A percentile compares a stretch with the other conserved stretches of the same genome.
phyloP scores from a whole-genome alignment of 2,888 invertebrate species.

The Pseudolycoriella hygida region DNA sequence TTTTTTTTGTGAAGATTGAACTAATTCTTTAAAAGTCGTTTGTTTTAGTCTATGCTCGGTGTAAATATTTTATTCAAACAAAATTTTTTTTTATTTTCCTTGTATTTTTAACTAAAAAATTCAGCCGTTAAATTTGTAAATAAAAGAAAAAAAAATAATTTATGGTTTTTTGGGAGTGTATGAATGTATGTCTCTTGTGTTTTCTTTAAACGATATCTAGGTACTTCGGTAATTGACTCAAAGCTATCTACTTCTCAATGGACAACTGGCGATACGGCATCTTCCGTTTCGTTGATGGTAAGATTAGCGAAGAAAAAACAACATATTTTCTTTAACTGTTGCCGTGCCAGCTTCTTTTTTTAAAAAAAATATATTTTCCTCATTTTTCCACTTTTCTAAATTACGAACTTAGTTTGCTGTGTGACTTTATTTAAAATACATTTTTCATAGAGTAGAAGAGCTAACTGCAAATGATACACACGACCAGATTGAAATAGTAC shows the following conservation, averaged over 20 bases:
- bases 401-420: background rate
- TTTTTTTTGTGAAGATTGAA: no score
- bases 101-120: no score
- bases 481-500: no score
- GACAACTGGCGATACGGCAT: constrained; percentile 11
- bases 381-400: background rate
- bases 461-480: no score
- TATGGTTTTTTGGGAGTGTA: background rate
- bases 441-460: no score
- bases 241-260: constrained; percentile 11
- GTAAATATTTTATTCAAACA: no score
- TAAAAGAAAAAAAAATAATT: background rate
- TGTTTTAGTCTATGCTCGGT: no score
- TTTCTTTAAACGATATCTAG: constrained; percentile 2
- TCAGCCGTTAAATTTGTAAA: background rate
- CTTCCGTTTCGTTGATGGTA: constrained; percentile 11
- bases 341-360: background rate
- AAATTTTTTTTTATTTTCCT: no score
- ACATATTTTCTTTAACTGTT: background rate
- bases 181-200: background rate
- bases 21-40: no score
- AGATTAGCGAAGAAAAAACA: constrained; percentile 6
- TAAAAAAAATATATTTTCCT: background rate
- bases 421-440: background rate
- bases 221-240: constrained; percentile 11